Evolutionary conservation across 2,797 vertebrate genomes (phyloP).

Genomic region (Hydrocynus forskahlii): DNA sequence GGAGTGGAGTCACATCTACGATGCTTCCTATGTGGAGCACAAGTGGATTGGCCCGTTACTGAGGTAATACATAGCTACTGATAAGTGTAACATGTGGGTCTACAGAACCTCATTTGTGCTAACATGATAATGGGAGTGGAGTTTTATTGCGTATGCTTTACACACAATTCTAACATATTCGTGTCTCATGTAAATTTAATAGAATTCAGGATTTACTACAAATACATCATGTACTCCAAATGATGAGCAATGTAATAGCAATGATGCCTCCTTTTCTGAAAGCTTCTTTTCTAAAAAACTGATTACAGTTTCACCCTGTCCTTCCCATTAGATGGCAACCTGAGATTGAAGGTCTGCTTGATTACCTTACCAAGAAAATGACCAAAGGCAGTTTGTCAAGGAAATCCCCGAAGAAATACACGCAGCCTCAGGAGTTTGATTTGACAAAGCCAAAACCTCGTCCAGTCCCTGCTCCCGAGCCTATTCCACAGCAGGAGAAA

Average conservation of each 20-base stretch:
- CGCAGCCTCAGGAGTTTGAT: constrained; percentile 83
- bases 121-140: not conserved
- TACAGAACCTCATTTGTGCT: not conserved
- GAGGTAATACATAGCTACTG: constrained; percentile 73
- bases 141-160: not conserved
- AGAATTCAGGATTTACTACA: not conserved
- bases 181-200: too few relatives aligned
- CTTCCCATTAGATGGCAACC: constrained; percentile 83
- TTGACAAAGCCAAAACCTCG: constrained; percentile 82
- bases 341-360: constrained; percentile 78
- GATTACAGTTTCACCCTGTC: not conserved
- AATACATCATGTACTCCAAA: not conserved
- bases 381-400: constrained; percentile 45
- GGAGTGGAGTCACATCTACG: constrained; percentile 88
- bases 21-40: constrained; percentile 79
- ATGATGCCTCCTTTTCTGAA: not conserved
- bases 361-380: constrained; percentile 72
- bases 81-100: not conserved
- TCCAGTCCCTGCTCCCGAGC: constrained; percentile 73
- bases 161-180: not conserved
- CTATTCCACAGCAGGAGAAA: constrained; percentile 76
- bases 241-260: not conserved
- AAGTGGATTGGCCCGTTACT: constrained; percentile 84
- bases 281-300: constrained; percentile 6
- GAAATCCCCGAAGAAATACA: constrained; percentile 72